These are phyloP conservation scores for Acrossocheilus wenchowensis DNA, from an alignment of 2,797 vertebrate species.

Conservation along the genomic window DNA sequence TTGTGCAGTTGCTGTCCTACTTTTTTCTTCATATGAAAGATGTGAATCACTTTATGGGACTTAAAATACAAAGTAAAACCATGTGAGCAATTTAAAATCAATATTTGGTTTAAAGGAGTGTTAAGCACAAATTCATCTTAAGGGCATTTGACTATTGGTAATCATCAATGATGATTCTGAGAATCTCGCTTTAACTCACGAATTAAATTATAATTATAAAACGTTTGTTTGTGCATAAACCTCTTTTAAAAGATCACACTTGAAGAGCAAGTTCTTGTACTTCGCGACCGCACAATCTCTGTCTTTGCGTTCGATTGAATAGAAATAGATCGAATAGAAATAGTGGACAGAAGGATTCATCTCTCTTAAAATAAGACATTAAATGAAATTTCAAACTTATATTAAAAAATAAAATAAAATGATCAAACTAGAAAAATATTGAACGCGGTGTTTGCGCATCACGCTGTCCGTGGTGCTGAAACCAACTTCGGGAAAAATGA, in stretches of 20 bases:
- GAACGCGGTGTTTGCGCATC: neutral
- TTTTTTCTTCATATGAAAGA: neutral
- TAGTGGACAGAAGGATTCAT: neutral
- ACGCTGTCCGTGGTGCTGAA: constrained; percentile 70
- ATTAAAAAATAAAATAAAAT: neutral
- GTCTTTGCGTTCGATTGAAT: no score
- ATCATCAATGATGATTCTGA: neutral
- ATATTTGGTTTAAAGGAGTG: neutral
- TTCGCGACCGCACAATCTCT: no score
- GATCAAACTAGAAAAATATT: neutral
- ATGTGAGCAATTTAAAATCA: neutral
- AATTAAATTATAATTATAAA: no score
- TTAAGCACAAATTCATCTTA: neutral
- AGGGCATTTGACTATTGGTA: neutral
- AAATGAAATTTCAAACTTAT: neutral
- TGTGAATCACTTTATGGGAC: neutral
- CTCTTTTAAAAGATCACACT: neutral
- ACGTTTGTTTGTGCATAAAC: neutral
- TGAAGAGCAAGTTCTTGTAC: neutral
- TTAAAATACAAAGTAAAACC: neutral
- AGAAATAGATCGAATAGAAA: neutral
- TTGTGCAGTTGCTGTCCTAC: neutral
- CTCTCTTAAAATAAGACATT: neutral
- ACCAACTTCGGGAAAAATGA: neutral
- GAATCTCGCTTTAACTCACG: no score